These are phyloP conservation scores for Acronicta leporina DNA, from an alignment of 2,888 invertebrate genomes.

Conservation along the genomic window DNA sequence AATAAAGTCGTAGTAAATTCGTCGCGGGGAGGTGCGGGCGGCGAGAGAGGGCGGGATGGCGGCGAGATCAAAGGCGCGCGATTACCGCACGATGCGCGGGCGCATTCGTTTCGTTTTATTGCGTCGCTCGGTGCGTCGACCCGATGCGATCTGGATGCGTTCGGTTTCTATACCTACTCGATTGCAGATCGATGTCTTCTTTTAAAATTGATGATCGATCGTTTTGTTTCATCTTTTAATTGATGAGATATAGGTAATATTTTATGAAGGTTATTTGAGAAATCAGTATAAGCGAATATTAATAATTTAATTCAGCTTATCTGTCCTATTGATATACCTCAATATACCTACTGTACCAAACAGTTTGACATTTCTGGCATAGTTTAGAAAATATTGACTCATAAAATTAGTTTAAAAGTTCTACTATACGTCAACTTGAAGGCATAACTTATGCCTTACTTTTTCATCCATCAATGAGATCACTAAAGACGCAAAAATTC, in stretches of 20 bases:
- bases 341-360: too few species aligned
- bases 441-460: neutral
- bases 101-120: conserved; percentile 67
- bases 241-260: conserved; percentile 12
- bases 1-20: conserved; percentile 69
- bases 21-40: conserved; percentile 19
- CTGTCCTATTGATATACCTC: too few species aligned
- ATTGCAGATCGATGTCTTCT: conserved; percentile 47
- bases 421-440: too few species aligned
- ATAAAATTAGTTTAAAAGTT: too few species aligned
- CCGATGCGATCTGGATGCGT: conserved; percentile 58
- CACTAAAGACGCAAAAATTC: conserved; percentile 25
- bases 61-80: conserved; percentile 80
- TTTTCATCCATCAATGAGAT: conserved; percentile 5
- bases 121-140: conserved; percentile 67
- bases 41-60: conserved; percentile 38
- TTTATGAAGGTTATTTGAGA: neutral
- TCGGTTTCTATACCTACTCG: conserved; percentile 51
- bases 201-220: conserved; percentile 37
- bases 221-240: conserved; percentile 30
- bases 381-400: too few species aligned
- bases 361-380: too few species aligned
- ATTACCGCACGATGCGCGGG: conserved; percentile 77
- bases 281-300: too few species aligned
- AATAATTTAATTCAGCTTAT: too few species aligned